Conservation (phyloP, 2,888 invertebrate species). For the Lasioglossum malachurum region DNA sequence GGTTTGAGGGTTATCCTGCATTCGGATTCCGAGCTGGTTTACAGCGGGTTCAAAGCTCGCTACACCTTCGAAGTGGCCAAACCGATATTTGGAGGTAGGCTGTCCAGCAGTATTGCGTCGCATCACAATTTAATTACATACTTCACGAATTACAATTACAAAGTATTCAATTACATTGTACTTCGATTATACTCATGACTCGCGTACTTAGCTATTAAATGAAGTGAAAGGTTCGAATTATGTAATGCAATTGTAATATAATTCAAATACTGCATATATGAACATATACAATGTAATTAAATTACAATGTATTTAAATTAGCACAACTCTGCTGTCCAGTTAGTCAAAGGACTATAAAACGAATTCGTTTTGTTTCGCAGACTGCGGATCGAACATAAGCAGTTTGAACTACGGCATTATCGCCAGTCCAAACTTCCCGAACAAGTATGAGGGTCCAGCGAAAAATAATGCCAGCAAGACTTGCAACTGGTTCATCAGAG, state of each 20-base stretch:
- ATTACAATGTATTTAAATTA: too few species aligned
- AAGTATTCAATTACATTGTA: too few species aligned
- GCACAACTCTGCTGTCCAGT: too few species aligned
- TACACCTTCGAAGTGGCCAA: constrained; percentile 97
- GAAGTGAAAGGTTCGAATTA: too few species aligned
- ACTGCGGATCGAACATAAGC: constrained; percentile 96
- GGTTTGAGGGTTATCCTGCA: constrained; percentile 95
- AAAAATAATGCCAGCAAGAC: constrained; percentile 93
- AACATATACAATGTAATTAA: too few species aligned
- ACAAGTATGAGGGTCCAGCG: constrained; percentile 94
- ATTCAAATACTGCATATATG: too few species aligned
- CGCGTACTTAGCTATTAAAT: too few species aligned
- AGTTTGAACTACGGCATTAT: constrained; percentile 93
- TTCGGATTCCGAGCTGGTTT: constrained; percentile 94
- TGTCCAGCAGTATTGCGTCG: background rate
- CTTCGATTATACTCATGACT: too few species aligned
- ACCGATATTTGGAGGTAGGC: constrained; percentile 92
- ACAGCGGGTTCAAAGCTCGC: constrained; percentile 97
- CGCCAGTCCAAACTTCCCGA: constrained; percentile 95
- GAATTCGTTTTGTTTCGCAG: constrained; percentile 84
- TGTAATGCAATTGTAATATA: too few species aligned
- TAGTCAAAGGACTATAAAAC: too few species aligned
- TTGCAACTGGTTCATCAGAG: constrained; percentile 98
- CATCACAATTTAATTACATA: too few species aligned
- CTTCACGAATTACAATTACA: too few species aligned